Evolutionary conservation across 2,113 vertebrate species (phyloP), one percentile per base, ranked within the genome.

Genomic region (Etheostoma cragini): DNA sequence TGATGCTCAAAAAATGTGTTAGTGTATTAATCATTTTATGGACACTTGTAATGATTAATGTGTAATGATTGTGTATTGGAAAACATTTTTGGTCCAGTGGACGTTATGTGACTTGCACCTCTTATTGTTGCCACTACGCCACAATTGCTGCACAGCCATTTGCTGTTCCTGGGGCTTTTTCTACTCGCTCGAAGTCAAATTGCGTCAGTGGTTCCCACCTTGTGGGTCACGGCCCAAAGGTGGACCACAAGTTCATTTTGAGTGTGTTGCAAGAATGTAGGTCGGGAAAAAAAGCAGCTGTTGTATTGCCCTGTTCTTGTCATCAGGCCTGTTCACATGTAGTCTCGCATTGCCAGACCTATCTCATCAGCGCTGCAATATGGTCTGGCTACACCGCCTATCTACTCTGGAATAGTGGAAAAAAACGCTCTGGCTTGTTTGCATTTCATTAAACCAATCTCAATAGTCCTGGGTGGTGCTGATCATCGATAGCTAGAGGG

Each of bases 141-240:
- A 62, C 24, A 47, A 35, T 26, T 65, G 21, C 38, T 1, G 10
- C 60, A 12, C 26, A 58, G 61, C 13, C 17, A 45, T 45, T 24
- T 6, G 8, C 19, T 35, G n/a, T 16, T 66, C 45, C 45, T 49
- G 45, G 22, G 63, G 45, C 5, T 49, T 49, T 50, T 14, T 60
- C 64, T n/a, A 24, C 60, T 49, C 14, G 30, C 78, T 52, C 54
- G 24, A 53, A 45, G 58, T 54, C 35, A 50, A n/a, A 38, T 17
- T 24, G 64, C 22, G 4, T 80, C 53, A 53, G 17, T 21, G 46
- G 26, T 50, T 81, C 49, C 46, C 54, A 53, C 58, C 22, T 16
- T 14, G 53, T 21, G 70, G 54, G 52, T 66, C 16, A 17, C 1
- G 16, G 50, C 4, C 38, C 8, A 21, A 56, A 62, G 62, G 22